Evolutionary conservation across 2,797 vertebrate species (phyloP), one percentile per base, ranked within the genome.

Genomic region (Apogon talboti): DNA sequence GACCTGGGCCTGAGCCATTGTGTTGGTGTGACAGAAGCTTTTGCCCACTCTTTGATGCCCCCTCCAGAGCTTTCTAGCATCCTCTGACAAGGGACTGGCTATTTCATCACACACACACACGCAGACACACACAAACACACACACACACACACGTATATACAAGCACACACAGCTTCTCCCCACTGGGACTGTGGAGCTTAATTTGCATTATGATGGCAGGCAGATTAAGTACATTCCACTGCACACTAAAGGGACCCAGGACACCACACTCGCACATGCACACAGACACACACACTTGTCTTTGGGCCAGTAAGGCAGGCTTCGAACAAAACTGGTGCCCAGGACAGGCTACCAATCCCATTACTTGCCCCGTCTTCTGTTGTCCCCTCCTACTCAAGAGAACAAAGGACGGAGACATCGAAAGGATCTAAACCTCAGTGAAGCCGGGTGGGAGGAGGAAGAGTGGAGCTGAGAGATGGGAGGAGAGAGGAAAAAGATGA

Each of bases 221-320:
- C 94, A 95, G 96, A 98, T 99, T 98, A 98, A 94, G 92, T 90
- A 96, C 96, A 96, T 97, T 95, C 95, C 94, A 77, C 94, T 97
- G 96, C 95, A 97, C 96, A 96, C 94, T 95, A 97, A 97, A 96
- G 95, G 95, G 91, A 92, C 93, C 93, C 92, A 91, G 91, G 94
- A 91, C 77, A 74, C 88, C 66, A 59, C 56, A 62, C 44, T 56
- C 60, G 73, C 14, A 66, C 58, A 71, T 66, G 64, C 57, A 76
- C 57, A 71, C 51, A 50, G 52, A 57, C 2, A 12, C 60, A 85
- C 82, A 71, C 51, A 51, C 44, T 74, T 75, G 82, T 81, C 71
- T 86, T 66, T 85, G 63, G 86, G 81, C 83, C 86, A 86, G 74
- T 71, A 80, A 95, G 91, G 90, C 93, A 92, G 71, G 62, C 81